Percentiles rank a stretch among this genome's conserved stretches.
Conservation (phyloP, 2,113 vertebrate species). For the Gadus chalcogrammus region DNA sequence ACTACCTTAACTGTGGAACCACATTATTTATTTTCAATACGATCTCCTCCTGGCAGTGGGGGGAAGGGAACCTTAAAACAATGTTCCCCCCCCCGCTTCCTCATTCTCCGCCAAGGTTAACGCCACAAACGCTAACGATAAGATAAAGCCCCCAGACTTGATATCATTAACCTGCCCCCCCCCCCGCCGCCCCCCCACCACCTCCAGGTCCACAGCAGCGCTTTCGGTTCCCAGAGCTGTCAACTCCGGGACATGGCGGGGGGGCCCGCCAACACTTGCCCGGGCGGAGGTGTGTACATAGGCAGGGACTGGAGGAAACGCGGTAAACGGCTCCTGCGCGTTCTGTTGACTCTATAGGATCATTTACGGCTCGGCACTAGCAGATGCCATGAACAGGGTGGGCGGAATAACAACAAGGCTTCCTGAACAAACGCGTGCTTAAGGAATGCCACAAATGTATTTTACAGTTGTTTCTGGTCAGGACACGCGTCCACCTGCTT, state of each 20-base stretch:
- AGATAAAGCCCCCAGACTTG: constrained; percentile 59
- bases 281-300: constrained; percentile 18
- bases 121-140: constrained; percentile 39
- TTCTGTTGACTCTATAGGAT: no score
- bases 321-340: no score
- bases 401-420: no score
- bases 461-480: no score
- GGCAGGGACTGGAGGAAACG: no score
- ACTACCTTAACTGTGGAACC: constrained; percentile 20
- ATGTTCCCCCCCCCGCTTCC: constrained; percentile 2
- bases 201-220: background rate
- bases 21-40: constrained; percentile 38
- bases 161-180: constrained; percentile 52
- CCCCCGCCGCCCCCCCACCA: background rate
- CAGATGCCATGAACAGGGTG: no score
- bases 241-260: constrained; percentile 6
- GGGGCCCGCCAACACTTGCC: constrained; percentile 14
- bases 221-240: constrained; percentile 10
- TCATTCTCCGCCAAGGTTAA: constrained; percentile 50
- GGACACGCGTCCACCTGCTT: no score
- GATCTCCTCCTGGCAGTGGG: constrained; percentile 24
- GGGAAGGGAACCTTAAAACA: constrained; percentile 28
- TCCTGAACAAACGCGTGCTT: no score
- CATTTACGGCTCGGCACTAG: no score
- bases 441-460: no score